Evolutionary conservation across 1,140 invertebrate species (phyloP).

Genomic region (Solen grandis): DNA sequence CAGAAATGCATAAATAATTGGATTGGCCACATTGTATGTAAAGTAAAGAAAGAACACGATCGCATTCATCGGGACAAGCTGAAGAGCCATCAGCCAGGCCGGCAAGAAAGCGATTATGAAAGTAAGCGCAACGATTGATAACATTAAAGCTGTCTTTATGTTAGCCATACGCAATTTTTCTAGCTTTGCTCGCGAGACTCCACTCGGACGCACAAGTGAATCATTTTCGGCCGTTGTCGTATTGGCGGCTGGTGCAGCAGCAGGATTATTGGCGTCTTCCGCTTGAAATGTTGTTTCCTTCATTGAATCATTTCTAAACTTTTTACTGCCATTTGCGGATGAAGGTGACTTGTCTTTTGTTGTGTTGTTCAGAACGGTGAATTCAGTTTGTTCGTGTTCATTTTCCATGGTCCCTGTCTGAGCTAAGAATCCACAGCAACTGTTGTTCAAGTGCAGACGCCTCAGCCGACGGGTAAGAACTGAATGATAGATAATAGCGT

Average conservation of each 20-base stretch:
- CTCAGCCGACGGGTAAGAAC: conserved; percentile 67
- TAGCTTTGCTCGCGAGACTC: conserved; percentile 62
- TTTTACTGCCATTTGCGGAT: conserved; percentile 11
- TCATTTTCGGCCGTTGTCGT: conserved; percentile 60
- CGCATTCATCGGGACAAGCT: conserved; percentile 68
- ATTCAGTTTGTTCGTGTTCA: conserved; percentile 59
- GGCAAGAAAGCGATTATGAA: conserved; percentile 77
- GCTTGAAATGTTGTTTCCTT: too few species aligned
- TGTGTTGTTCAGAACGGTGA: conserved; percentile 58
- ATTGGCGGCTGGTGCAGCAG: not conserved
- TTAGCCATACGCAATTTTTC: conserved; percentile 74
- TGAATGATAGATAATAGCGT: conserved; percentile 72
- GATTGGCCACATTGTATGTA: conserved; percentile 79
- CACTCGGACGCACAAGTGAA: conserved; percentile 57
- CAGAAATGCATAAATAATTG: conserved; percentile 79
- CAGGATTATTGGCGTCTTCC: not conserved
- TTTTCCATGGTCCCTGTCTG: conserved; percentile 31
- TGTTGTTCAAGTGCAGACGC: conserved; percentile 49
- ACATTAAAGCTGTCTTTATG: conserved; percentile 78
- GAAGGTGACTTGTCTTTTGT: conserved; percentile 43
- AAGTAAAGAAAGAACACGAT: conserved; percentile 79
- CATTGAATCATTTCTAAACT: conserved; percentile 16
- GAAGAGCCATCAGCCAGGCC: conserved; percentile 73
- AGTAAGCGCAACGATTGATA: conserved; percentile 77
- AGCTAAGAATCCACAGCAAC: conserved; percentile 58